Evolutionary conservation across 2,797 vertebrate species (phyloP).

Genomic region (Cyprinella venusta): DNA sequence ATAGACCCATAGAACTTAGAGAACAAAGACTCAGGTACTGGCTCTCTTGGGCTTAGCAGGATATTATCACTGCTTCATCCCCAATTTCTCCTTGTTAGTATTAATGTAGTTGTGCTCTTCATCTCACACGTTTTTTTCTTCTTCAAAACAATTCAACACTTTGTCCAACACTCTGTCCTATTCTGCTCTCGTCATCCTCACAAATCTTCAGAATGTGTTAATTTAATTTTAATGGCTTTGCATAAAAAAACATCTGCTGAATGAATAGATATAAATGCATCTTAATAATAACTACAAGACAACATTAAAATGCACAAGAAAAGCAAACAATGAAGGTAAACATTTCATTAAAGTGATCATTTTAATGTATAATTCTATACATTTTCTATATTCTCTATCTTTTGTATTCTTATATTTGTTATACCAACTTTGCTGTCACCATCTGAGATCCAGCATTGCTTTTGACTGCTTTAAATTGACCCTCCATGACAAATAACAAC

Average conservation of each 20-base stretch:
- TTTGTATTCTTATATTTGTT: not conserved
- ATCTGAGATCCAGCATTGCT: not conserved
- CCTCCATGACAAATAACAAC: conserved; percentile 15
- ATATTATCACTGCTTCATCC: too few species aligned
- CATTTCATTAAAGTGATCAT: not conserved
- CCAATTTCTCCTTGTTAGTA: too few species aligned
- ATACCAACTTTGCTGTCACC: conserved; percentile 9
- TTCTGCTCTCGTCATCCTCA: not conserved
- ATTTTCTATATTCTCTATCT: not conserved
- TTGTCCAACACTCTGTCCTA: not conserved
- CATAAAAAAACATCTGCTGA: conserved; percentile 2
- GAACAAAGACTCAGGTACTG: too few species aligned
- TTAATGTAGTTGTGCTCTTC: not conserved
- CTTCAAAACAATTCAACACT: not conserved
- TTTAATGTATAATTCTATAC: not conserved
- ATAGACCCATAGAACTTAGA: too few species aligned
- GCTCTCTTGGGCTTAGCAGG: too few species aligned
- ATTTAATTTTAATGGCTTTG: not conserved
- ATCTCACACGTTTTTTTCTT: not conserved
- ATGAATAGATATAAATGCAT: not conserved
- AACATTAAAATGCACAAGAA: not conserved
- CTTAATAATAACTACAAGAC: not conserved
- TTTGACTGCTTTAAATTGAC: not conserved
- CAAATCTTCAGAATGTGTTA: not conserved
- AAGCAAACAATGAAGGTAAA: not conserved